Evolutionary conservation across 1,140 invertebrate genomes (phyloP).

Genomic region (Drosophila saltans): DNA sequence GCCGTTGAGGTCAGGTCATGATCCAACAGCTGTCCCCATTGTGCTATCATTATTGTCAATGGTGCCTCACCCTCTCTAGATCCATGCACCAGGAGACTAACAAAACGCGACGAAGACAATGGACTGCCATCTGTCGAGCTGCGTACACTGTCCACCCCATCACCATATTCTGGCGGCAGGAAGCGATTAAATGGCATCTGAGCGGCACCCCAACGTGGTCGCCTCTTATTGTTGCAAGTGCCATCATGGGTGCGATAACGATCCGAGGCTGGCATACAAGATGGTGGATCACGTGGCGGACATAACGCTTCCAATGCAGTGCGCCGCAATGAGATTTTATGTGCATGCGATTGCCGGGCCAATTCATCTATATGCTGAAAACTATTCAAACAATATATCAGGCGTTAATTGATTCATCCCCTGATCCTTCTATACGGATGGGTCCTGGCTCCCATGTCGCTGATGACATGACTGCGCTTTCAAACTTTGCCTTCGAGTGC

Average conservation of each 20-base stretch:
- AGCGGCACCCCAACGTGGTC: conserved; percentile 91
- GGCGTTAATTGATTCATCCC: not conserved
- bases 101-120: conserved; percentile 86
- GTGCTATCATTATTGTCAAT: conserved; percentile 90
- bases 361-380: conserved; percentile 78
- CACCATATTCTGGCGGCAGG: conserved; percentile 91
- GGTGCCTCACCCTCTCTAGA: conserved; percentile 86
- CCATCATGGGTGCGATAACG: conserved; percentile 93
- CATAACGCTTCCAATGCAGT: conserved; percentile 78
- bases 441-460: conserved; percentile 26
- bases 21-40: conserved; percentile 94
- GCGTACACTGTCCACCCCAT: conserved; percentile 88
- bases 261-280: conserved; percentile 77
- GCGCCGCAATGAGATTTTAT: conserved; percentile 74
- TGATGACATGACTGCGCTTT: conserved; percentile 59
- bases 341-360: conserved; percentile 73
- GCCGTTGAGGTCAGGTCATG: conserved; percentile 90
- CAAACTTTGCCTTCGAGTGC: conserved; percentile 66
- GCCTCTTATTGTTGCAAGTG: conserved; percentile 91
- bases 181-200: conserved; percentile 93
- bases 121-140: conserved; percentile 84
- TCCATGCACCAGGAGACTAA: conserved; percentile 87
- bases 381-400: conserved; percentile 40
- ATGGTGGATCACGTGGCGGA: conserved; percentile 74
- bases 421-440: conserved; percentile 4